Evolutionary conservation across 1,140 invertebrate genomes (phyloP).

Genomic region (Hyphantria cunea): DNA sequence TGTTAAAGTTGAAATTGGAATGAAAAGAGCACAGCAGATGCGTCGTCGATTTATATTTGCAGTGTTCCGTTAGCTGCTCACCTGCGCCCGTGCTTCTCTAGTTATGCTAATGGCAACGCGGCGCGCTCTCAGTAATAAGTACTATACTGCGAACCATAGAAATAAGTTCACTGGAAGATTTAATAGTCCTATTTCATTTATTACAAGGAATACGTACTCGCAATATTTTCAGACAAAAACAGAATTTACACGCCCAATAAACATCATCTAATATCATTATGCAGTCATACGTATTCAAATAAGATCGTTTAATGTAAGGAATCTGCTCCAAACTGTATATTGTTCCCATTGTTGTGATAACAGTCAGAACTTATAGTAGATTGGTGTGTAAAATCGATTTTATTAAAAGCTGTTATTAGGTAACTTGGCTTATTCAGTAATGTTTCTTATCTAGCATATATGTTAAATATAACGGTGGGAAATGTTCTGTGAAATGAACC

Average conservation of each 20-base stretch:
- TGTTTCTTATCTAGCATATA: conserved; percentile 19
- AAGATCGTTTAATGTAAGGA: conserved; percentile 18
- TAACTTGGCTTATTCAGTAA: conserved; percentile 5
- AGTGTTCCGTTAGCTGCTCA: conserved; percentile 71
- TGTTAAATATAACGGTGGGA: conserved; percentile 22
- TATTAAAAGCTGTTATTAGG: conserved; percentile 13
- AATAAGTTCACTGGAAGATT: conserved; percentile 41
- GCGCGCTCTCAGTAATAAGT: conserved; percentile 47
- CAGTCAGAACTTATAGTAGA: conserved; percentile 10
- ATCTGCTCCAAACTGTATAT: conserved; percentile 10
- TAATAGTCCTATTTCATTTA: conserved; percentile 30
- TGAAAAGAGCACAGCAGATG: conserved; percentile 51
- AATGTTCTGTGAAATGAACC: conserved; percentile 36
- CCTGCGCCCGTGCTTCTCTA: conserved; percentile 76
- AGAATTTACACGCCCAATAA: conserved; percentile 15
- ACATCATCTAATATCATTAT: conserved; percentile 11
- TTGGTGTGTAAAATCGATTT: conserved; percentile 11
- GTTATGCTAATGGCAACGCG: conserved; percentile 74
- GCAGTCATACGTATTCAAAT: conserved; percentile 24
- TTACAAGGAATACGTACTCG: conserved; percentile 18
- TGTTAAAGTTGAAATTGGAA: conserved; percentile 56
- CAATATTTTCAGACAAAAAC: conserved; percentile 23
- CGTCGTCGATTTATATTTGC: conserved; percentile 56
- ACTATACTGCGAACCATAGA: conserved; percentile 35
- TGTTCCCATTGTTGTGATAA: background rate